Conservation (phyloP, 2,888 invertebrate genomes). For the Mesochorus sp. region DNA sequence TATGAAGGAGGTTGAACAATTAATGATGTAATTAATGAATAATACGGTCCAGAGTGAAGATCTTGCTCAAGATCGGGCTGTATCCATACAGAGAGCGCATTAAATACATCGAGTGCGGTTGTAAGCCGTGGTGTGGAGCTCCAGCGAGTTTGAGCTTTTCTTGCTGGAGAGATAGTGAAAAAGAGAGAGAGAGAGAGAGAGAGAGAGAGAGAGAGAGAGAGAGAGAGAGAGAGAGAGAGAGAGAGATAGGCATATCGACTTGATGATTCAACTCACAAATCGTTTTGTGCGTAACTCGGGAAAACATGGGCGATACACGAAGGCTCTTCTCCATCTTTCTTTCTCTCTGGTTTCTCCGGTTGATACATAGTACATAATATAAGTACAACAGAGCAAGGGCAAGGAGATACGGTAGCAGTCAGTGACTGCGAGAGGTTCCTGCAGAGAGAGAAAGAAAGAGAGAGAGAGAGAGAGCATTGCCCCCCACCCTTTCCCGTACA, state of each 20-base stretch:
- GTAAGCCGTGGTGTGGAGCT: conserved; percentile 1
- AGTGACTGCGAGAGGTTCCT: conserved; percentile 36
- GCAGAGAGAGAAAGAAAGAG: too few relatives aligned
- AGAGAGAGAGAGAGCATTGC: too few relatives aligned
- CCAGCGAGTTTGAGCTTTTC: conserved; percentile 24
- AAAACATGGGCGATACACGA: conserved; percentile 46
- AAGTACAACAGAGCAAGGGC: conserved; percentile 37
- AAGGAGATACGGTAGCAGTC: conserved; percentile 42
- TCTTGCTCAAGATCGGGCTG: background rate
- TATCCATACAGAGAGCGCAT: conserved; percentile 6
- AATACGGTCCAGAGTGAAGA: background rate
- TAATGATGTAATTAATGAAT: conserved; percentile 41
- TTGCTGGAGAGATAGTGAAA: conserved; percentile 9
- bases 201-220: conserved; percentile 23
- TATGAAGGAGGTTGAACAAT: conserved; percentile 38
- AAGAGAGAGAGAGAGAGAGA: conserved; percentile 12
- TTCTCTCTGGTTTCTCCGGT: conserved; percentile 43
- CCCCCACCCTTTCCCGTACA: background rate
- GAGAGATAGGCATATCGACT: conserved; percentile 39
- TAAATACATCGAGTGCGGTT: conserved; percentile 24
- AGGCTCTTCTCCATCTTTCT: conserved; percentile 2
- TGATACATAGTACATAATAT: conserved; percentile 43
- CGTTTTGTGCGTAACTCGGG: conserved; percentile 55
- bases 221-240: conserved; percentile 28
- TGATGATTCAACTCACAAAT: conserved; percentile 59